phyloP scores from a whole-genome alignment of 2,888 invertebrate genomes.

The Lasioglossum marginatum region DNA sequence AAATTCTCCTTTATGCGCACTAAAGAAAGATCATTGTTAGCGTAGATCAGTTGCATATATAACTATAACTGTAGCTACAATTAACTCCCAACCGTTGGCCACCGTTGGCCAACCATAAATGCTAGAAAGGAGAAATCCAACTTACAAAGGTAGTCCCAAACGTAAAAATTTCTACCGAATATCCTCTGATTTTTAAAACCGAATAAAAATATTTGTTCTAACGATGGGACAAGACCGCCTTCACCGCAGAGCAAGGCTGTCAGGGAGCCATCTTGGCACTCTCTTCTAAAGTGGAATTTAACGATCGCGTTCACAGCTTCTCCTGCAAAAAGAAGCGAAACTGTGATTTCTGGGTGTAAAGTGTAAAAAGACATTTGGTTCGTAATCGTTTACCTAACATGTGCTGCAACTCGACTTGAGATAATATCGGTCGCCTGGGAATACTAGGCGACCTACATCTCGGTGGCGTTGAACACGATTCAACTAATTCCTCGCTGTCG shows the following conservation, averaged over 20 bases:
- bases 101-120: no score
- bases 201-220: constrained; percentile 97
- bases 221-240: constrained; percentile 95
- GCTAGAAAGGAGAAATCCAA: constrained; percentile 44
- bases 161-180: constrained; percentile 96
- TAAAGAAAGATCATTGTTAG: constrained; percentile 78
- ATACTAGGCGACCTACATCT: constrained; percentile 89
- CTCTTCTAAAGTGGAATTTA: constrained; percentile 96
- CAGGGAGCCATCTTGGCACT: constrained; percentile 92
- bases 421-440: constrained; percentile 86
- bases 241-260: constrained; percentile 98
- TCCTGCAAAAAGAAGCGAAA: constrained; percentile 85
- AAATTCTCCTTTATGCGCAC: constrained; percentile 93
- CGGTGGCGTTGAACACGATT: constrained; percentile 89
- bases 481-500: constrained; percentile 87
- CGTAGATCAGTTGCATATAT: neutral
- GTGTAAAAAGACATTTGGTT: neutral
- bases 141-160: constrained; percentile 99
- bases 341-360: no score
- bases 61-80: no score
- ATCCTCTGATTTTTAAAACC: constrained; percentile 97
- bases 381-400: constrained; percentile 87
- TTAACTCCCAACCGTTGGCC: no score
- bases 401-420: constrained; percentile 90
- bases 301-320: constrained; percentile 99